Evolutionary conservation across 1,140 invertebrate species (phyloP).

Genomic region (Cydia splendana): DNA sequence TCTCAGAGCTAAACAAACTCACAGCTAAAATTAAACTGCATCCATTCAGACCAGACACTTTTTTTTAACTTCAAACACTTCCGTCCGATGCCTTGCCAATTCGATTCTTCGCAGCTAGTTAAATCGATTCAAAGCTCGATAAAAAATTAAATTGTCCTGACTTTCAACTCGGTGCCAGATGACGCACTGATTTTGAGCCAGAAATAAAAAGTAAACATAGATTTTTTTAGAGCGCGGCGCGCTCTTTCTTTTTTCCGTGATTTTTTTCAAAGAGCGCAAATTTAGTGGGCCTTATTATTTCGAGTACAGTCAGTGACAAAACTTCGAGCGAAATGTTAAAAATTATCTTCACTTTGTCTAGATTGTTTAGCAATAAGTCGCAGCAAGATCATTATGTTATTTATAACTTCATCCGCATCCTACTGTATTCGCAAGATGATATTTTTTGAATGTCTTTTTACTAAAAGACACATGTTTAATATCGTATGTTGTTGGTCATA

Average conservation of each 20-base stretch:
- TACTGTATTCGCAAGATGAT: too few relatives aligned
- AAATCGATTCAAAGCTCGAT: constrained; percentile 32
- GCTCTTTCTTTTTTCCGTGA: too few relatives aligned
- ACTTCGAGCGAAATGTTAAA: too few relatives aligned
- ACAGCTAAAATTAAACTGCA: constrained; percentile 22
- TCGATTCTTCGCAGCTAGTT: constrained; percentile 27
- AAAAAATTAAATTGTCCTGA: constrained; percentile 12
- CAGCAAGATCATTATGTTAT: too few relatives aligned
- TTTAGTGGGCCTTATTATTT: background rate
- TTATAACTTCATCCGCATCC: too few relatives aligned
- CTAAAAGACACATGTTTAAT: too few relatives aligned
- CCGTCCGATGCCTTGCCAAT: constrained; percentile 23
- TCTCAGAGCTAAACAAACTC: background rate
- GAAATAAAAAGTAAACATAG: constrained; percentile 25
- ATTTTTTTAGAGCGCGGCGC: background rate
- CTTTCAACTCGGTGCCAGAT: constrained; percentile 30
- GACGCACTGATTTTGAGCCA: constrained; percentile 25
- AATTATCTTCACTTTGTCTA: too few relatives aligned
- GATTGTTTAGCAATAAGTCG: too few relatives aligned
- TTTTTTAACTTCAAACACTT: constrained; percentile 22
- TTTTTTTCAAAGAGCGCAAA: background rate
- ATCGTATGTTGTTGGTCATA: too few relatives aligned
- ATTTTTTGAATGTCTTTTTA: too few relatives aligned
- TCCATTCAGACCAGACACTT: constrained; percentile 24
- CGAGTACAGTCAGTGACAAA: too few relatives aligned